phyloP scores from a whole-genome alignment of 1,140 invertebrate genomes.

The Aphelenchoides besseyi region DNA sequence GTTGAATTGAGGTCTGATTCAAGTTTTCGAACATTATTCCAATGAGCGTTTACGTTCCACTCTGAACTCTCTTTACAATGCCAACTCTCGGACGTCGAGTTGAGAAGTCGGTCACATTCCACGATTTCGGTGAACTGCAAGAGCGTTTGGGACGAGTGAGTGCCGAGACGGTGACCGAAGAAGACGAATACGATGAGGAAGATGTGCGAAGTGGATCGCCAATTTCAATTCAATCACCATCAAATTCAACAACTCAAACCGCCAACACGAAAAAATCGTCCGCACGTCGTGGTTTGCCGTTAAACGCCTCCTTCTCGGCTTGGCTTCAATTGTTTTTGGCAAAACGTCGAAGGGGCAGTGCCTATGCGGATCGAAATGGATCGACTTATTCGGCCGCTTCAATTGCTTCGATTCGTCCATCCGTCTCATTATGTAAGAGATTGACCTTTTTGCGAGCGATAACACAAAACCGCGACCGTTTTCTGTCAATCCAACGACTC shows the following conservation, averaged over 20 bases:
- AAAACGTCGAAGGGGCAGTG: constrained; percentile 28
- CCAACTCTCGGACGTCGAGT: constrained; percentile 18
- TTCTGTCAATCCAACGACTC: too few relatives aligned
- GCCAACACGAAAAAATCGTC: constrained; percentile 24
- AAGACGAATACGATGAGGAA: constrained; percentile 33
- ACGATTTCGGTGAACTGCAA: constrained; percentile 50
- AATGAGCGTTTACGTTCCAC: too few relatives aligned
- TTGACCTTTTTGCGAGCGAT: constrained; percentile 3
- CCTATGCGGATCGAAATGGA: constrained; percentile 14
- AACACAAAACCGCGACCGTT: too few relatives aligned
- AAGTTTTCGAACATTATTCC: too few relatives aligned
- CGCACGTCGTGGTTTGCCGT: constrained; percentile 30
- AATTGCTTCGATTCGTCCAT: constrained; percentile 43
- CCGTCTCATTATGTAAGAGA: constrained; percentile 51
- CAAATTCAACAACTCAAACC: not conserved
- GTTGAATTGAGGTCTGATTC: too few relatives aligned
- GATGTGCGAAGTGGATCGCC: constrained; percentile 2
- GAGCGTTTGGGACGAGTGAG: constrained; percentile 35
- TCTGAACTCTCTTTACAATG: not conserved
- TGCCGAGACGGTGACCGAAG: constrained; percentile 10
- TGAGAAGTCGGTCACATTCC: constrained; percentile 58
- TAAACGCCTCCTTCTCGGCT: constrained; percentile 49
- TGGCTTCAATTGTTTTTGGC: constrained; percentile 52
- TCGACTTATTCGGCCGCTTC: constrained; percentile 2
- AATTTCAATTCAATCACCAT: constrained; percentile 7